These are phyloP conservation scores for Corythaixoides concolor DNA, from an alignment of 2,113 vertebrate species.

Conservation along the genomic window DNA sequence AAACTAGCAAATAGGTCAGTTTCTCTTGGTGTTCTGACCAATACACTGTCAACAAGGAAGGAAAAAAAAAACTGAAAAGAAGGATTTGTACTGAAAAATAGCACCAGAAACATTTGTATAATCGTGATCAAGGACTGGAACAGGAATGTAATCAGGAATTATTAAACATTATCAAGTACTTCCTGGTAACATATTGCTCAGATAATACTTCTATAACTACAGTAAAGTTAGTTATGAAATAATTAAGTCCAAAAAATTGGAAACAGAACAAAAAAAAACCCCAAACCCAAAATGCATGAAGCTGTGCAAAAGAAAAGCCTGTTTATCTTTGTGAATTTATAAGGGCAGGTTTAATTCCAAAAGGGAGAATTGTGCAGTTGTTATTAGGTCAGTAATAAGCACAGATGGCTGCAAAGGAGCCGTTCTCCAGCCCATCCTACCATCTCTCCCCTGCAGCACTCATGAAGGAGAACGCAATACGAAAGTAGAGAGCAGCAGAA, in stretches of 20 bases:
- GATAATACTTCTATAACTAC: slow-evolving; percentile 9
- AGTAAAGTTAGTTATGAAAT: slow-evolving; percentile 44
- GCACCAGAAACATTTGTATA: slow-evolving; percentile 64
- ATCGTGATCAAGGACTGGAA: slow-evolving; percentile 59
- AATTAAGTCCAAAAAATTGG: slow-evolving; percentile 13
- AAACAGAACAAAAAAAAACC: neutral
- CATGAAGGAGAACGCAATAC: neutral
- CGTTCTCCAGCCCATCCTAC: neutral
- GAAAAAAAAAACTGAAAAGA: slow-evolving; percentile 28
- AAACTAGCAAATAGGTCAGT: slow-evolving; percentile 66
- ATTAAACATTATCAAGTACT: slow-evolving; percentile 56
- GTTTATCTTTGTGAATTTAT: neutral
- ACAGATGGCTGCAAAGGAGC: slow-evolving; percentile 41
- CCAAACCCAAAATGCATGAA: neutral
- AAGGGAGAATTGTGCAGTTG: neutral
- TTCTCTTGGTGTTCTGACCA: slow-evolving; percentile 55
- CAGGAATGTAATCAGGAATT: slow-evolving; percentile 58
- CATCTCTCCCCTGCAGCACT: slow-evolving; percentile 23
- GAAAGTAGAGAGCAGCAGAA: neutral
- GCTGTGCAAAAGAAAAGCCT: neutral
- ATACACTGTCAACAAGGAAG: slow-evolving; percentile 47
- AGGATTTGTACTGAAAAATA: slow-evolving; percentile 65
- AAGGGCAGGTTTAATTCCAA: neutral
- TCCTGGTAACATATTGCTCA: slow-evolving; percentile 47
- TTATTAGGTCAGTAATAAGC: slow-evolving; percentile 30